These are phyloP conservation scores for Donacobius atricapilla DNA, from an alignment of 2,113 vertebrate species.

Conservation along the genomic window DNA sequence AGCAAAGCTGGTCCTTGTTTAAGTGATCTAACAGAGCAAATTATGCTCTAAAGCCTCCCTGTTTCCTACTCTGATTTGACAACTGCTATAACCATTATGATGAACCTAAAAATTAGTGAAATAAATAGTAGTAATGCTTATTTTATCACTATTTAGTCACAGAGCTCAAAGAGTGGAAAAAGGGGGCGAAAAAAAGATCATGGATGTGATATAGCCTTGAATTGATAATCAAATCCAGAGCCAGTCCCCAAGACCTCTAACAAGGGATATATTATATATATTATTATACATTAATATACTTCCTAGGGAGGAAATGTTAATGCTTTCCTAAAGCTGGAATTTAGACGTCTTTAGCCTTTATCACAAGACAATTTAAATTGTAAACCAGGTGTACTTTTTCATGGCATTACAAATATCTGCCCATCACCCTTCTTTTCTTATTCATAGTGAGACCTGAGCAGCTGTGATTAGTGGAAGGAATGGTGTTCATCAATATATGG, in stretches of 20 bases:
- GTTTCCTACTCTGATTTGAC: background rate
- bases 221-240: background rate
- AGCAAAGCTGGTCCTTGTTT: background rate
- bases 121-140: background rate
- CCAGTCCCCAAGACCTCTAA: constrained; percentile 16
- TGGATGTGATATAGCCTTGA: background rate
- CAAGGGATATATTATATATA: background rate
- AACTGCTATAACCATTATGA: background rate
- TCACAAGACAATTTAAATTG: constrained; percentile 20
- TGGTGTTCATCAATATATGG: constrained; percentile 8
- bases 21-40: background rate
- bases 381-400: constrained; percentile 42
- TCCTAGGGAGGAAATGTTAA: constrained; percentile 36
- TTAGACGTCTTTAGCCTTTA: constrained; percentile 58
- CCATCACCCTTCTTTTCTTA: constrained; percentile 22
- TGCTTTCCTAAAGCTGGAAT: constrained; percentile 47
- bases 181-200: background rate
- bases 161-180: background rate
- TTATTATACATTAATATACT: background rate
- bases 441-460: constrained; percentile 24
- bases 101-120: background rate
- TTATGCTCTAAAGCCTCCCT: background rate
- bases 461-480: constrained; percentile 59
- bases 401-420: constrained; percentile 14
- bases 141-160: background rate